These are phyloP conservation scores for Mesodorylaimus sp. DNA, from an alignment of 2,888 invertebrate species.

Conservation along the genomic window DNA sequence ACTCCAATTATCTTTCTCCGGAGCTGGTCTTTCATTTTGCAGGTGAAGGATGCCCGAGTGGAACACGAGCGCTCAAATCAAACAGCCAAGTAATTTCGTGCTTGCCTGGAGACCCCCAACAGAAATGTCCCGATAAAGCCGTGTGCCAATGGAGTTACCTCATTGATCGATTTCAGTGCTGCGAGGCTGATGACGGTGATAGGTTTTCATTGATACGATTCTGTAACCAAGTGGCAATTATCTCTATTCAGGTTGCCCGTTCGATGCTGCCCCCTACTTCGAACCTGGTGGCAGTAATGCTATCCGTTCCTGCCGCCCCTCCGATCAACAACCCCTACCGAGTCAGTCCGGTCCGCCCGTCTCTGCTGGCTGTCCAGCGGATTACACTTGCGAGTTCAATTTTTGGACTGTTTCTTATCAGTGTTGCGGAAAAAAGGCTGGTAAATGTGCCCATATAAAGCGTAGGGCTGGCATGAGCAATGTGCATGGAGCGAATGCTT, in stretches of 20 bases:
- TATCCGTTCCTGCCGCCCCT: too few species aligned
- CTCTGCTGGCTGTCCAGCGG: constrained; percentile 15
- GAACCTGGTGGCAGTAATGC: too few species aligned
- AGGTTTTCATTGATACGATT: neutral
- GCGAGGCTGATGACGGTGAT: constrained; percentile 19
- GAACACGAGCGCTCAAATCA: constrained; percentile 12
- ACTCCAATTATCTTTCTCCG: too few species aligned
- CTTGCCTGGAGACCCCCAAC: constrained; percentile 13
- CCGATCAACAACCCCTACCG: neutral
- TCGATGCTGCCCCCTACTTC: too few species aligned
- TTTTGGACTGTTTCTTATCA: constrained; percentile 20
- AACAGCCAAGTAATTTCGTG: constrained; percentile 13
- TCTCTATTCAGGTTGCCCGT: too few species aligned
- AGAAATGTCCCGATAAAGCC: constrained; percentile 13
- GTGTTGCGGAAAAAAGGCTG: constrained; percentile 16
- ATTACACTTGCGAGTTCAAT: constrained; percentile 17
- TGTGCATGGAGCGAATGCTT: too few species aligned
- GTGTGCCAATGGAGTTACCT: constrained; percentile 20
- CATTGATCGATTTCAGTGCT: constrained; percentile 23
- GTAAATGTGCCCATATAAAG: too few species aligned
- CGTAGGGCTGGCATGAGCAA: too few species aligned
- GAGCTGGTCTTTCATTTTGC: too few species aligned
- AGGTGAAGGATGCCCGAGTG: constrained; percentile 17
- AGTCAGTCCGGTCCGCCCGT: too few species aligned
- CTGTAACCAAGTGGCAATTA: neutral